phyloP scores from a whole-genome alignment of 2,888 invertebrate species.

The Ochlodes sylvanus region DNA sequence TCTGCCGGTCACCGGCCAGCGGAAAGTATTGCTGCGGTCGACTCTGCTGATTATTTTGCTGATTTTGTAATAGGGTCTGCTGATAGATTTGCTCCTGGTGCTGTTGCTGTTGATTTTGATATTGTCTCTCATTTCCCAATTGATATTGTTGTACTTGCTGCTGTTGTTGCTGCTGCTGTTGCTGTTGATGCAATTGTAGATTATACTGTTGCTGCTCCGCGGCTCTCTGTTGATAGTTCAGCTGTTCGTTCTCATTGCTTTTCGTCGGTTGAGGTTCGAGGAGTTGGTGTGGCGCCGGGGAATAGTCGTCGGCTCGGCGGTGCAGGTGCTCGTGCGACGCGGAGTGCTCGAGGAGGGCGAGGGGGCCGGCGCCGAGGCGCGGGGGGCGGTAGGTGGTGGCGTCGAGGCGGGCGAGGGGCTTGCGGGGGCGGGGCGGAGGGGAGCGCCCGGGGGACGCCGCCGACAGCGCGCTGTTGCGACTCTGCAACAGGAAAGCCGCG shows the following conservation, averaged over 20 bases:
- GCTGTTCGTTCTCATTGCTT: conserved; percentile 49
- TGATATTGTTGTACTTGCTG: conserved; percentile 42
- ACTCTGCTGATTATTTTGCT: conserved; percentile 6
- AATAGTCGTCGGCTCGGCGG: conserved; percentile 67
- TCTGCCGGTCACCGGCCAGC: conserved; percentile 42
- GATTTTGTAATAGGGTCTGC: conserved; percentile 14
- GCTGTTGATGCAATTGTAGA: conserved; percentile 2
- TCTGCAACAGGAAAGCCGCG: conserved; percentile 81
- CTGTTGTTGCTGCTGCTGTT: conserved; percentile 43
- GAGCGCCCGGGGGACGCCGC: conserved; percentile 44
- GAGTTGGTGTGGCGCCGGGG: conserved; percentile 56
- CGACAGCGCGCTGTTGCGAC: conserved; percentile 76
- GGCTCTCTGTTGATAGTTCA: conserved; percentile 41
- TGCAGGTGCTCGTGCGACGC: conserved; percentile 56
- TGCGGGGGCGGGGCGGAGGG: conserved; percentile 48
- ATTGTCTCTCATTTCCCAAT: conserved; percentile 40
- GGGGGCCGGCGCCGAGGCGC: conserved; percentile 61
- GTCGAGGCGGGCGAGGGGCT: conserved; percentile 57
- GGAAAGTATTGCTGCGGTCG: neutral
- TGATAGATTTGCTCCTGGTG: conserved; percentile 40
- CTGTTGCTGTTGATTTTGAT: conserved; percentile 40
- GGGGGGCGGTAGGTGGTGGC: conserved; percentile 72
- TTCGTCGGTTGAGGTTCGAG: conserved; percentile 42
- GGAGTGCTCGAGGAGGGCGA: conserved; percentile 49
- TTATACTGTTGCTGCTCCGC: conserved; percentile 41